Base-by-base conservation (phyloP, 1,140 invertebrate genomes). In the Ceratoteleas bidentatus region DNA sequence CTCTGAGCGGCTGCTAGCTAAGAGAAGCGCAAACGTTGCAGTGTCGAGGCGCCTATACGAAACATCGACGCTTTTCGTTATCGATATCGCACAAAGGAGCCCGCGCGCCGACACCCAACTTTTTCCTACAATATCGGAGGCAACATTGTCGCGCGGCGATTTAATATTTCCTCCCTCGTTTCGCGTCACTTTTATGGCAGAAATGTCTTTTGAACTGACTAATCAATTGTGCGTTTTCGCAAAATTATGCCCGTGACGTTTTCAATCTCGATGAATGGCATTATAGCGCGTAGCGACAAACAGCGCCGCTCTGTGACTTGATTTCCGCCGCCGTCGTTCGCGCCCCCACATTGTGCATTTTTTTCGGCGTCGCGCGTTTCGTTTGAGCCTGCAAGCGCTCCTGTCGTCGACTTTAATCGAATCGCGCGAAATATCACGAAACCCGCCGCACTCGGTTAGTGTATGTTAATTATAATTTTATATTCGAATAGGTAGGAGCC, bases 21-120 rank as follows among this genome's bases (percentile, higher is more conserved):
- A 80, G 77, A 80, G 77, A 80, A 80, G 81, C 81, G 74, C 69
- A 78, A 78, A 83, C 81, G 74, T 77, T 77, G 73, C 73, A 77
- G 74, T 64, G 80, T 77, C 56, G 80, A 64, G 64, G 74, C 68
- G 74, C 74, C 75, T 68, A 62, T 78, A 70, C 74, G 70, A 78
- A 83, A 70, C 81, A 78, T 83, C 74, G 74, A 78, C 69, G 70
- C 70, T 78, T 78, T 78, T 73, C 70, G 74, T 78, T 74, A 78
- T 74, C 64, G 74, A 78, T 74, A 83, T 83, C 69, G 65, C 65
- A 78, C 53, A 83, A 76, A 81, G 61, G 64, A 38, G 10, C 43
- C 45, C 61, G 58, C 56, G 36, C 38, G 54, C 68, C 68, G 56
- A 72, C 60, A 52, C 16, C 40, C 53, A 62, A 54, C 79, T 60